Percentiles rank a stretch among this genome's conserved stretches.
Conservation (phyloP, 37 sponge, comb jelly and placozoan species). For the Theonella swinhoei region DNA sequence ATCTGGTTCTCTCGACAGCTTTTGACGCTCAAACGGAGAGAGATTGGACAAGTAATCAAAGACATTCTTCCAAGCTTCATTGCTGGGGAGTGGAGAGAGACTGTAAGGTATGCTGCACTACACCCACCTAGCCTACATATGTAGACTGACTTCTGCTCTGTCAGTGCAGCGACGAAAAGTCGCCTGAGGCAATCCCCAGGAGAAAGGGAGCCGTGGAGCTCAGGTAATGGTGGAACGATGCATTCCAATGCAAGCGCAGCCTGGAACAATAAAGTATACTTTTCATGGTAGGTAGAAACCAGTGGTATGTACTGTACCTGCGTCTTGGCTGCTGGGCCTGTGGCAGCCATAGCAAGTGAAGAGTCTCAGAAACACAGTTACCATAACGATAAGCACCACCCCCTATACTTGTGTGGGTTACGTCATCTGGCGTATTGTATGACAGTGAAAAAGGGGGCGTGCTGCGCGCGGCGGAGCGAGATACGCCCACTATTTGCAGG, state of each 20-base stretch:
- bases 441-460: too few species aligned
- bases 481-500: too few species aligned
- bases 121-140: background rate
- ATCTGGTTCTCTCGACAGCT: constrained; percentile 13
- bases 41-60: background rate
- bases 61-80: background rate
- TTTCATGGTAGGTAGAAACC: too few species aligned
- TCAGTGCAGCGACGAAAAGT: constrained; percentile 35
- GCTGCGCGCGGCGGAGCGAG: background rate
- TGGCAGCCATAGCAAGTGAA: too few species aligned
- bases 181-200: background rate
- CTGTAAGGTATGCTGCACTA: background rate
- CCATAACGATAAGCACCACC: background rate
- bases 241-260: too few species aligned
- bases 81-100: background rate
- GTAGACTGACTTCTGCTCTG: constrained; percentile 1
- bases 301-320: too few species aligned
- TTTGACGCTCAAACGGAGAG: background rate
- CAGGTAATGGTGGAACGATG: too few species aligned
- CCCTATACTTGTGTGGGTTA: background rate
- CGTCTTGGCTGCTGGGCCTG: too few species aligned
- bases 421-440: too few species aligned
- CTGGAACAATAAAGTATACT: too few species aligned
- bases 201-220: too few species aligned
- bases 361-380: too few species aligned